These are phyloP conservation scores for Myotis pilosus DNA, from an alignment of 2,797 vertebrate species.

Conservation along the genomic window DNA sequence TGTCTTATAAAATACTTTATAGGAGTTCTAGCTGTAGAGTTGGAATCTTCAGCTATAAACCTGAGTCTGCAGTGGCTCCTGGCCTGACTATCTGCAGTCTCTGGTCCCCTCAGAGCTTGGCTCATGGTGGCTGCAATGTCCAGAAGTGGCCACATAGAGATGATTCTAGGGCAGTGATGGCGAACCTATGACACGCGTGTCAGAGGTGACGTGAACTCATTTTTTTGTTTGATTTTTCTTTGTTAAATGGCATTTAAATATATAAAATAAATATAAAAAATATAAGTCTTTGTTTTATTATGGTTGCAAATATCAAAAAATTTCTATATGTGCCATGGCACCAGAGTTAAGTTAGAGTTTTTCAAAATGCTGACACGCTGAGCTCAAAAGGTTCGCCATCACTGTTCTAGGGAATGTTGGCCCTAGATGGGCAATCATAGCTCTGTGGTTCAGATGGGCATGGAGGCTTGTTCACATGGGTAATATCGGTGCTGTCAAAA, in stretches of 20 bases:
- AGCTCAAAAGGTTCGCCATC: too few relatives aligned
- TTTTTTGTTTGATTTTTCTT: too few relatives aligned
- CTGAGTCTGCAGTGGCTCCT: not conserved
- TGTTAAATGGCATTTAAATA: too few relatives aligned
- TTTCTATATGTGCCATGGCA: too few relatives aligned
- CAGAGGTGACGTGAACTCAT: too few relatives aligned
- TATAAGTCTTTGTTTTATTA: too few relatives aligned
- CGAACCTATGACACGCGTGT: too few relatives aligned
- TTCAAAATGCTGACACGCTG: too few relatives aligned
- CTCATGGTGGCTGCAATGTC: not conserved
- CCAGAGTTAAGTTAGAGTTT: too few relatives aligned
- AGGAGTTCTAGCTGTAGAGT: not conserved
- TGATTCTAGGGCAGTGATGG: not conserved
- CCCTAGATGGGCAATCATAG: too few relatives aligned
- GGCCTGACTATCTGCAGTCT: not conserved
- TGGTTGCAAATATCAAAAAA: too few relatives aligned
- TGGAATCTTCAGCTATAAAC: not conserved
- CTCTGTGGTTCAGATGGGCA: not conserved
- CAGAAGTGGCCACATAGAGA: not conserved
- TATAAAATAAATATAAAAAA: too few relatives aligned
- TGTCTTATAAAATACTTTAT: not conserved
- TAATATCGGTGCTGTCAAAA: not conserved
- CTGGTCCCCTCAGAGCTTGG: not conserved
- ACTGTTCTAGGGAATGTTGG: not conserved
- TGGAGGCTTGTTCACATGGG: not conserved